A percentile compares a stretch with the other conserved stretches of the same genome.
These are phyloP conservation scores for Acanthurus lineatus DNA, from an alignment of 2,797 vertebrate genomes.

Conservation along the genomic window DNA sequence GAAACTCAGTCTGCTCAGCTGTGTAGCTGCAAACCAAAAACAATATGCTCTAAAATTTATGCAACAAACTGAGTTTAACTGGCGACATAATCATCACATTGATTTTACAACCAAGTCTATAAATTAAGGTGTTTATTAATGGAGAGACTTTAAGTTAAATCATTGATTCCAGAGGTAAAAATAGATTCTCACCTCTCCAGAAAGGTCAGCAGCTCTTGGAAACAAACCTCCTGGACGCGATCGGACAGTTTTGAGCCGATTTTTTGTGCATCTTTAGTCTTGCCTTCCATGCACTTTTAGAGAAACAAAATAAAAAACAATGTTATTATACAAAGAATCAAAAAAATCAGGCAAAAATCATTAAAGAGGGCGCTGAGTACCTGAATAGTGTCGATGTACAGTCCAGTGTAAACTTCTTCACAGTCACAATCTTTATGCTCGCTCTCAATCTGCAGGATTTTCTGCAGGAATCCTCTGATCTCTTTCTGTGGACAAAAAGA, in stretches of 20 bases:
- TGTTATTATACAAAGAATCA: not conserved
- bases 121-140: too few species aligned
- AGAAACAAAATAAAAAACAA: not conserved
- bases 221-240: conserved; percentile 57
- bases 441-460: conserved; percentile 56
- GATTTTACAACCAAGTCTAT: not conserved
- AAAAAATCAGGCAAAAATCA: too few species aligned
- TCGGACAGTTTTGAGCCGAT: conserved; percentile 39
- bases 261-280: not conserved
- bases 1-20: conserved; percentile 24
- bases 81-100: too few species aligned
- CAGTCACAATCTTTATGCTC: not conserved
- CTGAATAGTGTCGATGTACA: conserved; percentile 77
- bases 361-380: conserved; percentile 37
- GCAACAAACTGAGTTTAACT: not conserved
- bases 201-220: conserved; percentile 66
- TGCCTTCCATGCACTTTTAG: conserved; percentile 65
- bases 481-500: conserved; percentile 50
- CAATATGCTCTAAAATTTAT: not conserved
- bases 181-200: conserved; percentile 61
- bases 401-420: conserved; percentile 66
- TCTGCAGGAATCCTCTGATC: conserved; percentile 21
- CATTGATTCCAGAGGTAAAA: not conserved
- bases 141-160: not conserved
- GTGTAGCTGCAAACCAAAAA: conserved; percentile 63